A percentile compares a stretch with the other conserved stretches of the same genome.
phyloP scores from a whole-genome alignment of 2,797 vertebrate genomes.

The Phaenicophaeus curvirostris region DNA sequence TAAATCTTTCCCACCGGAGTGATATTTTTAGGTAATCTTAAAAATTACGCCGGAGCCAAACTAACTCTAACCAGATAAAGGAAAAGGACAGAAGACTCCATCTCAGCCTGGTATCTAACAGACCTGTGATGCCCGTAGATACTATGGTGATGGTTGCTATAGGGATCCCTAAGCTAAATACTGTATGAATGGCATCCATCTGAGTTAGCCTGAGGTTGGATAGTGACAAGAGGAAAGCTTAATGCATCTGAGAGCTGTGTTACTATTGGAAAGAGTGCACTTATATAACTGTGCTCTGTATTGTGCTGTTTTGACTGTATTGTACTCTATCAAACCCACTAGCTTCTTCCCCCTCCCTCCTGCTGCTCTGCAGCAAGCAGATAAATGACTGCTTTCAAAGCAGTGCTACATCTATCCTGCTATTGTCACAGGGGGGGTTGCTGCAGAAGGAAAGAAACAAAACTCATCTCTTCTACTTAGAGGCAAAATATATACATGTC shows the following conservation, averaged over 20 bases:
- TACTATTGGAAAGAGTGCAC: constrained; percentile 27
- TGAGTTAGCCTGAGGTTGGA: constrained; percentile 32
- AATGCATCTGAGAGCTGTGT: constrained; percentile 25
- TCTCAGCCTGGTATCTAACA: neutral
- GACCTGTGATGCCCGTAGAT: neutral
- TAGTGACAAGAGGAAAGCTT: constrained; percentile 25
- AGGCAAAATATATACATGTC: neutral
- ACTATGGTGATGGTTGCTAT: constrained; percentile 41
- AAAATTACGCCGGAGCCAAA: neutral
- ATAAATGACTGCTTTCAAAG: constrained; percentile 51
- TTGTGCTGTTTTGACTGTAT: constrained; percentile 27
- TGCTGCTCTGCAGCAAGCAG: constrained; percentile 33
- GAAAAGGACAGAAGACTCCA: neutral
- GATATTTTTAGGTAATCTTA: neutral
- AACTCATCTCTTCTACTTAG: constrained; percentile 10
- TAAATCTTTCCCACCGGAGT: neutral
- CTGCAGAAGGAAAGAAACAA: constrained; percentile 33
- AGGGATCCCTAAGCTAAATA: constrained; percentile 33
- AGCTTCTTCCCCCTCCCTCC: neutral
- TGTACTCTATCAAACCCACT: constrained; percentile 25
- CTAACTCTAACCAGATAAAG: neutral
- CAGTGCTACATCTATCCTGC: neutral
- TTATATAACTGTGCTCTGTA: neutral
- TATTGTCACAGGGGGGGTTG: neutral
- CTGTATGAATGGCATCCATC: constrained; percentile 28